Conservation (phyloP, 2,888 invertebrate species). For the Zygothrica quintamaculata region DNA sequence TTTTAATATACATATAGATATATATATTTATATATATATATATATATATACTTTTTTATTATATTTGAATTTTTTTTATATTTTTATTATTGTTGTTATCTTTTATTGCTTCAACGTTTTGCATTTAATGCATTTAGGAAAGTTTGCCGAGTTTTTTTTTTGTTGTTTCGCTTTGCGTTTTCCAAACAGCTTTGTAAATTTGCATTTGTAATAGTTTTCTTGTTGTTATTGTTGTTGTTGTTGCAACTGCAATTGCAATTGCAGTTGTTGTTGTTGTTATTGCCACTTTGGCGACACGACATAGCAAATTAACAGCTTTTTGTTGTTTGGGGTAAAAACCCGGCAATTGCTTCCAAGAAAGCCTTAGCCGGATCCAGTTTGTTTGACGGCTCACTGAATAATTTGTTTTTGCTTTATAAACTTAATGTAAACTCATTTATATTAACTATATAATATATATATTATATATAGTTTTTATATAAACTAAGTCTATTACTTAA, state of each 20-base stretch:
- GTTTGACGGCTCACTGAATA: slow-evolving; percentile 44
- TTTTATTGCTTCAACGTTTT: slow-evolving; percentile 16
- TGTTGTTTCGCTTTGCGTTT: slow-evolving; percentile 29
- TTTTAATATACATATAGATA: no score
- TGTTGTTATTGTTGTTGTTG: slow-evolving; percentile 7
- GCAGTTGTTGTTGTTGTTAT: slow-evolving; percentile 25
- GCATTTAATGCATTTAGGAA: slow-evolving; percentile 36
- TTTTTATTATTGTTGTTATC: no score
- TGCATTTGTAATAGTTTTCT: slow-evolving; percentile 30
- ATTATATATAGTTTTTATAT: no score
- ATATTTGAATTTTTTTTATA: slow-evolving; percentile 13
- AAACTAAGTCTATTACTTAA: no score
- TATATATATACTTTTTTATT: no score
- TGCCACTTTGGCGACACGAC: slow-evolving; percentile 19
- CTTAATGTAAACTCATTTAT: no score
- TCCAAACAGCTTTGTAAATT: slow-evolving; percentile 19
- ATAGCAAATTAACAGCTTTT: slow-evolving; percentile 27
- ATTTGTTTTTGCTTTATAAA: slow-evolving; percentile 7
- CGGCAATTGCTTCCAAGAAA: slow-evolving; percentile 48
- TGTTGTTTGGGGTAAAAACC: slow-evolving; percentile 38
- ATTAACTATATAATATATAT: no score
- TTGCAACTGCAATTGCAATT: slow-evolving; percentile 8
- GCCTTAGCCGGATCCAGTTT: slow-evolving; percentile 42
- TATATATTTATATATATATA: no score
- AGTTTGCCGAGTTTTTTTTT: slow-evolving; percentile 37